These are phyloP conservation scores for Aporophyla nigra DNA, from an alignment of 2,888 invertebrate genomes.

Conservation along the genomic window DNA sequence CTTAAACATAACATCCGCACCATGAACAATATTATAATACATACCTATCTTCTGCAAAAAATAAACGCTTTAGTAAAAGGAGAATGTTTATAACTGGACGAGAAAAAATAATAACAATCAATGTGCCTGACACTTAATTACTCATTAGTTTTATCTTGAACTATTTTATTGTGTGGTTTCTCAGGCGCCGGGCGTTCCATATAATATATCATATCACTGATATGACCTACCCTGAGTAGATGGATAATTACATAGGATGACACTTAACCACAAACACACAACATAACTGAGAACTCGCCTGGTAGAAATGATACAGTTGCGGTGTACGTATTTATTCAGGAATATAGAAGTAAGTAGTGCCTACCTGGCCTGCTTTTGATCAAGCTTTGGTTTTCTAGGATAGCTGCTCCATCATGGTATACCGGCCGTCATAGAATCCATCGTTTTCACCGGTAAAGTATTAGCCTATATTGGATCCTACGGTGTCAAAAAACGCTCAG, in stretches of 20 bases:
- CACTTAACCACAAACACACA: neutral
- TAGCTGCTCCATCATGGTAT: too few relatives aligned
- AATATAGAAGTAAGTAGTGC: neutral
- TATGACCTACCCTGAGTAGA: neutral
- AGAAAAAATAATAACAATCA: slow-evolving; percentile 10
- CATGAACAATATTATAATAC: slow-evolving; percentile 7
- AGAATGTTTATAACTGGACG: slow-evolving; percentile 24
- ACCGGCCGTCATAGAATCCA: too few relatives aligned
- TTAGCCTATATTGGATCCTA: too few relatives aligned
- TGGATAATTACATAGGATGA: neutral
- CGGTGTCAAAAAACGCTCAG: too few relatives aligned
- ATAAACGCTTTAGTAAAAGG: slow-evolving; percentile 27
- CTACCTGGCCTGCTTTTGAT: neutral
- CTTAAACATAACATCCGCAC: slow-evolving; percentile 50
- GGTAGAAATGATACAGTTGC: neutral
- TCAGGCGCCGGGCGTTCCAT: neutral
- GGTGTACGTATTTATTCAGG: neutral
- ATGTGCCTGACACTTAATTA: slow-evolving; percentile 7
- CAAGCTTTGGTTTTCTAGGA: too few relatives aligned
- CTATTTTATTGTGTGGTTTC: slow-evolving; percentile 18
- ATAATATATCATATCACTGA: neutral
- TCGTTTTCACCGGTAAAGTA: too few relatives aligned
- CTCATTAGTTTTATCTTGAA: slow-evolving; percentile 1
- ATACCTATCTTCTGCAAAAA: neutral
- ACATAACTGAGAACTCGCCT: neutral